Evolutionary conservation across 2,797 vertebrate genomes (phyloP).

Genomic region (Tokudaia tokunoshimensis): DNA sequence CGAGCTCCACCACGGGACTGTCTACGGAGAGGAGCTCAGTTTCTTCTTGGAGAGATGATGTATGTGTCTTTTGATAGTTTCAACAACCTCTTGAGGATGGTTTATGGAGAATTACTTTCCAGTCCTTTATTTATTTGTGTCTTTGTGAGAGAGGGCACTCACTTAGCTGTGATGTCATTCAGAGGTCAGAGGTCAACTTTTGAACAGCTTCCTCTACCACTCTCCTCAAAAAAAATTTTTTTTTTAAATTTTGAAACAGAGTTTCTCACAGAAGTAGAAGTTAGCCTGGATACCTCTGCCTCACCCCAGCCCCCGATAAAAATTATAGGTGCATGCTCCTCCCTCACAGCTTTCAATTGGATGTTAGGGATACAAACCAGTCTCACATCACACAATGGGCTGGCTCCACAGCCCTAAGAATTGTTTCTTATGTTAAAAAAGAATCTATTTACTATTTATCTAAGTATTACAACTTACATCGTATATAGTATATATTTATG

Average conservation of each 20-base stretch:
- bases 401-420: neutral
- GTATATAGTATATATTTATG: neutral
- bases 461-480: neutral
- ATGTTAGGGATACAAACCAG: neutral
- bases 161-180: neutral
- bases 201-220: neutral
- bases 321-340: neutral
- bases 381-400: neutral
- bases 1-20: constrained; percentile 87
- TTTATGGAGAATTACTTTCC: neutral
- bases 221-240: no score
- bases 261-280: neutral
- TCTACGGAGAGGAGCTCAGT: constrained; percentile 92
- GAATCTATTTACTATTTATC: neutral
- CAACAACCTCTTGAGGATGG: neutral
- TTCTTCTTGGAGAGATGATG: constrained; percentile 93
- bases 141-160: neutral
- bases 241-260: neutral
- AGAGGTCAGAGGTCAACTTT: neutral
- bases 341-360: neutral
- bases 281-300: neutral
- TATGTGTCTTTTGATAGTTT: constrained; percentile 85
- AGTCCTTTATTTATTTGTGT: neutral
- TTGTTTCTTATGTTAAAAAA: neutral
- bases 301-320: neutral